Conservation (phyloP, 2,888 invertebrate genomes). For the Yponomeuta malinellus region DNA sequence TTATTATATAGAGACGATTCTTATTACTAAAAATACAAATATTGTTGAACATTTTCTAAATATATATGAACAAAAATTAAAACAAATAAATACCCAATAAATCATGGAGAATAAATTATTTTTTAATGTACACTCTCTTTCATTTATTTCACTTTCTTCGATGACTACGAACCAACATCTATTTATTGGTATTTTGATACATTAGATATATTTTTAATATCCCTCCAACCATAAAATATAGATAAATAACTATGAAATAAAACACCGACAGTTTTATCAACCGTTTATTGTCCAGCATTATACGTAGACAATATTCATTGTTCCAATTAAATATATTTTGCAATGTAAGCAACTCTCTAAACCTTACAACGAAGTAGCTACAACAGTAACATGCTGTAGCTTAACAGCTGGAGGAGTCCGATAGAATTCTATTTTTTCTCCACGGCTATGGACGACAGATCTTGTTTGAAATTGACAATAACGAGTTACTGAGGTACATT, state of each 20-base stretch:
- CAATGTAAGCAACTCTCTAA: neutral
- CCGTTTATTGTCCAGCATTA: neutral
- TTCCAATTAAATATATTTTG: neutral
- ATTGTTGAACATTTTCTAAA: slow-evolving; percentile 74
- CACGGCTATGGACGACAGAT: too few relatives aligned
- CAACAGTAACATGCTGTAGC: neutral
- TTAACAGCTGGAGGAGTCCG: neutral
- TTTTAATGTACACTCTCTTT: slow-evolving; percentile 56
- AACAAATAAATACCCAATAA: slow-evolving; percentile 39
- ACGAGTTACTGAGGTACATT: too few relatives aligned
- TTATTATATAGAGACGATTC: slow-evolving; percentile 67
- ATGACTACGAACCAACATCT: neutral
- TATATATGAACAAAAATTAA: slow-evolving; percentile 54
- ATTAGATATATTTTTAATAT: neutral
- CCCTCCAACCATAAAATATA: neutral
- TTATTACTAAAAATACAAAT: slow-evolving; percentile 71
- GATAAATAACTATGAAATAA: neutral
- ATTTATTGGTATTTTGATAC: neutral
- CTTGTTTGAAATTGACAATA: too few relatives aligned
- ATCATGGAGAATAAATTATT: slow-evolving; percentile 73
- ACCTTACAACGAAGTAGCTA: neutral
- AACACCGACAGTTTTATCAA: slow-evolving; percentile 2
- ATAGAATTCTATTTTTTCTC: too few relatives aligned
- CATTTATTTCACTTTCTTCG: slow-evolving; percentile 29
- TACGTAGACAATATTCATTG: neutral